Conservation (phyloP, 2,888 invertebrate genomes). For the Xanthorhoe spadicearia region DNA sequence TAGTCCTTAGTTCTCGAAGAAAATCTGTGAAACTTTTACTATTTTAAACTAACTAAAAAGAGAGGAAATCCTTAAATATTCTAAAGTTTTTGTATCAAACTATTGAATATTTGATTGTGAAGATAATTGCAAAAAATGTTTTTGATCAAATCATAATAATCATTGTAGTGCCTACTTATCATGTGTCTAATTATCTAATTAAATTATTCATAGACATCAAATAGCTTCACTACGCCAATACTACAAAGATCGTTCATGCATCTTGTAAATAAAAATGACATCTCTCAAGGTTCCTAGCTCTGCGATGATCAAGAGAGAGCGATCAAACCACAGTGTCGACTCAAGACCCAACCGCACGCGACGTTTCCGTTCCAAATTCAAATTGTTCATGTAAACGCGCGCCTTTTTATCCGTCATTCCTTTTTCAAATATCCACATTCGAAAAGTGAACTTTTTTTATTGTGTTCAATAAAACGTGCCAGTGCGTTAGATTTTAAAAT, state of each 20-base stretch:
- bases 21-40: too few relatives aligned
- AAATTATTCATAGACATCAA: constrained; percentile 1
- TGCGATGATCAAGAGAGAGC: constrained; percentile 68
- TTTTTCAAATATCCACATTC: constrained; percentile 37
- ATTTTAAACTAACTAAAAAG: too few relatives aligned
- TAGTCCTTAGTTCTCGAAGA: too few relatives aligned
- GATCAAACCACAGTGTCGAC: constrained; percentile 67
- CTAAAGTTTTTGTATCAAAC: too few relatives aligned
- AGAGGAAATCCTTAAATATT: too few relatives aligned
- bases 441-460: constrained; percentile 39
- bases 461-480: constrained; percentile 45
- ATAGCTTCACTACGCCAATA: constrained; percentile 1
- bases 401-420: constrained; percentile 45
- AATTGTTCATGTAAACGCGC: constrained; percentile 54
- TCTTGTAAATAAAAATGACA: constrained; percentile 26
- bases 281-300: constrained; percentile 54
- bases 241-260: constrained; percentile 8
- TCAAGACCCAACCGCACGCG: constrained; percentile 53
- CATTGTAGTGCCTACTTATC: too few relatives aligned
- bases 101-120: too few relatives aligned
- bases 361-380: constrained; percentile 61
- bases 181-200: neutral
- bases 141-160: too few relatives aligned
- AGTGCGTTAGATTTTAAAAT: constrained; percentile 57
- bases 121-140: too few relatives aligned